phyloP scores from a whole-genome alignment of 1,140 invertebrate species.

The Pseudomyrmex concolor region DNA sequence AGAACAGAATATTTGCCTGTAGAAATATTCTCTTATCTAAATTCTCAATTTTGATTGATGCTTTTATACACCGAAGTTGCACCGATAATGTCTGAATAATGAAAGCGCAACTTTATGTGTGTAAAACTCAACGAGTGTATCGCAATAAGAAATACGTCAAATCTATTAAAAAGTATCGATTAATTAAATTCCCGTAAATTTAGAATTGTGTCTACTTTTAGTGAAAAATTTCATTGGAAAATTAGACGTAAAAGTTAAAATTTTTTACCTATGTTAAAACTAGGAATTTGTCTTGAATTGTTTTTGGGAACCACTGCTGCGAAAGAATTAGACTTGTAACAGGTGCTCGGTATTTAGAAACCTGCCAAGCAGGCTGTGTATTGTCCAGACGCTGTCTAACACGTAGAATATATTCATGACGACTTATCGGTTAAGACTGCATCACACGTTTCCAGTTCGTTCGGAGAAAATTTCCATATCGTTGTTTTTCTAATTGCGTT shows the following conservation, averaged over 20 bases:
- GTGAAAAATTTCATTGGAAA: background rate
- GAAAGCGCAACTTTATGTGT: background rate
- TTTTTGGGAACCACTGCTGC: constrained; percentile 24
- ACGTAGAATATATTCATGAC: constrained; percentile 42
- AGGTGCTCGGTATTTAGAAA: constrained; percentile 55
- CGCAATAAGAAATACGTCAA: background rate
- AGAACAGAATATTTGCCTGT: background rate
- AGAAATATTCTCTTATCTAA: background rate
- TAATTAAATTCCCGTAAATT: background rate
- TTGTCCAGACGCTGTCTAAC: constrained; percentile 52
- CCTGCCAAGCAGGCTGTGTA: constrained; percentile 34
- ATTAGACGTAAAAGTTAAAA: background rate
- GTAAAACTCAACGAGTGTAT: background rate
- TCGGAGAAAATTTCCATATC: background rate
- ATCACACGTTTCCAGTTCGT: background rate
- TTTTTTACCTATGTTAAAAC: no score
- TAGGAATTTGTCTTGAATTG: no score
- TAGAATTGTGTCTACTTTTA: background rate
- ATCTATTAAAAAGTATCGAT: background rate
- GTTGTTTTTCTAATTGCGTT: background rate
- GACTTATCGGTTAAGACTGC: constrained; percentile 12
- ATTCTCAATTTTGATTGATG: no score
- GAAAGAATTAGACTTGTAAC: constrained; percentile 52
- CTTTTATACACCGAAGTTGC: no score
- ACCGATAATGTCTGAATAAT: background rate